Percentiles rank a stretch among this genome's conserved stretches.
Conservation (phyloP, 2,113 vertebrate species). For the Lasiurus borealis region DNA sequence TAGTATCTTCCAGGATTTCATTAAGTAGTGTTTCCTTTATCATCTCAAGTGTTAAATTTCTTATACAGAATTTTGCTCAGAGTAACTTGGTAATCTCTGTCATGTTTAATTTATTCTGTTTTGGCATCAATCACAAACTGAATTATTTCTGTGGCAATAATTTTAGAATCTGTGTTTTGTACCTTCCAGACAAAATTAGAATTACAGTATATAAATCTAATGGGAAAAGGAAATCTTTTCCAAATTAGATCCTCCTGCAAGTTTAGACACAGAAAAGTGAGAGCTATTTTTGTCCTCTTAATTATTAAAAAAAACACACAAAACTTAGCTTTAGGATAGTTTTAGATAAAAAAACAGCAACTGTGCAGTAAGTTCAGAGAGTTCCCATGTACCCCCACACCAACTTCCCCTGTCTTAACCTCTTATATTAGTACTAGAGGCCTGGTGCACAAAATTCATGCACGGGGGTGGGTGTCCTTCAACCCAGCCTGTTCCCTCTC, state of each 20-base stretch:
- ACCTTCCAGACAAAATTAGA: slow-evolving; percentile 72
- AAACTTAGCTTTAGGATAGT: slow-evolving; percentile 17
- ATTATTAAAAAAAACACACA: neutral
- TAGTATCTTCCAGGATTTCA: neutral
- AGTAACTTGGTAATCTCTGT: slow-evolving; percentile 10
- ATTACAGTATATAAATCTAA: slow-evolving; percentile 39
- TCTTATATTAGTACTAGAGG: neutral
- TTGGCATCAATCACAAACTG: slow-evolving; percentile 53
- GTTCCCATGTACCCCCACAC: accelerated
- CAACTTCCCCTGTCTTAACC: neutral
- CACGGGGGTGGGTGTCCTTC: too few species aligned
- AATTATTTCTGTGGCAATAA: slow-evolving; percentile 72
- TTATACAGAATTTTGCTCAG: neutral
- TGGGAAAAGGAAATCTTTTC: slow-evolving; percentile 36
- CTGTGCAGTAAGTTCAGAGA: neutral
- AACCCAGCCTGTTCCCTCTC: too few species aligned
- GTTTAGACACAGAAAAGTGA: slow-evolving; percentile 44
- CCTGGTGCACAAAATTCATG: too few species aligned
- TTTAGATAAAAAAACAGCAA: slow-evolving; percentile 38
- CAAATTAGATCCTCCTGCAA: slow-evolving; percentile 22
- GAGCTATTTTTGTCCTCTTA: slow-evolving; percentile 35
- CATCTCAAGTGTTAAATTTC: neutral
- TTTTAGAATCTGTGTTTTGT: slow-evolving; percentile 67
- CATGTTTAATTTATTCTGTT: slow-evolving; percentile 57
- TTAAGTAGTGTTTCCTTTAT: neutral